Evolutionary conservation across 2,888 invertebrate species (phyloP), one percentile per base, ranked within the genome.

Genomic region (Tridacna gigas): DNA sequence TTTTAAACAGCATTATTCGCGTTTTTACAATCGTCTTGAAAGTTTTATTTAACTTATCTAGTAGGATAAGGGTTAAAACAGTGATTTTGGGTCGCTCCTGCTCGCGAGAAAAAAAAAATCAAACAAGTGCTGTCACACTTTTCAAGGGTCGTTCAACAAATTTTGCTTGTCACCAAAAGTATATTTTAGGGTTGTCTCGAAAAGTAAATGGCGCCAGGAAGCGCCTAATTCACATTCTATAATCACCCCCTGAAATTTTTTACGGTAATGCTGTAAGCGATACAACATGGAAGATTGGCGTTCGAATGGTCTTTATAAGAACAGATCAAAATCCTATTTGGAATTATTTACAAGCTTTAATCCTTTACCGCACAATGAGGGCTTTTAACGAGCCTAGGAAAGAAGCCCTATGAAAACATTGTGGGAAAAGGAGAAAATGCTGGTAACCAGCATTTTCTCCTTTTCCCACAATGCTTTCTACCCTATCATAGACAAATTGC

Each of bases 341-440:
- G 71, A 71, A 25, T 71, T 71, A 86, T 86, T 83, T 86, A 86
- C 73, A 83, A 76, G 86, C 82, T 80, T 86, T 86, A 82, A n/a
- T n/a, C n/a, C n/a, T n/a, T n/a, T n/a, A n/a, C n/a, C n/a, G n/a
- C n/a, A n/a, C n/a, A n/a, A n/a, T n/a, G n/a, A n/a, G n/a, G n/a
- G n/a, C n/a, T n/a, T n/a, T n/a, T n/a, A n/a, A n/a, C n/a, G n/a
- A n/a, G n/a, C n/a, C n/a, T n/a, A n/a, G n/a, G n/a, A n/a, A n/a
- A n/a, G n/a, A n/a, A n/a, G n/a, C n/a, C n/a, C n/a, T n/a, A n/a
- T n/a, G n/a, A n/a, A n/a, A n/a, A n/a, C n/a, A n/a, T n/a, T n/a
- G n/a, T n/a, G n/a, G n/a, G n/a, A n/a, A n/a, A n/a, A n/a, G n/a
- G n/a, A n/a, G n/a, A n/a, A n/a, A n/a, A n/a, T n/a, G n/a, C n/a